phyloP scores from a whole-genome alignment of 2,797 vertebrate species.

The Alca torda region DNA sequence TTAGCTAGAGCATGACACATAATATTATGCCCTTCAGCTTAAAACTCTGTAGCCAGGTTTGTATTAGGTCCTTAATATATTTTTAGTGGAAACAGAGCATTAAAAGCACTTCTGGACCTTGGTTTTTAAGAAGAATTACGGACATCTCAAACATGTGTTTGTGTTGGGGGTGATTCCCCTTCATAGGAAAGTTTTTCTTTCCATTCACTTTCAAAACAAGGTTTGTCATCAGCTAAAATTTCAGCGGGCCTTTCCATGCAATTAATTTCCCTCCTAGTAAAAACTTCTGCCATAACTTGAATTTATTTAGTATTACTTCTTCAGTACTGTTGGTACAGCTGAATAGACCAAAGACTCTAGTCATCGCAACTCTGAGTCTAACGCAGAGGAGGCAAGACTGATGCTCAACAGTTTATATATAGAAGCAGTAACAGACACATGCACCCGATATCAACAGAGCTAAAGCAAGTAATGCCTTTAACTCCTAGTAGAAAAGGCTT shows the following conservation, averaged over 20 bases:
- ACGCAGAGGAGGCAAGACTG: not conserved
- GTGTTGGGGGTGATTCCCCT: not conserved
- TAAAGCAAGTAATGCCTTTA: not conserved
- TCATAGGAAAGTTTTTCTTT: not conserved
- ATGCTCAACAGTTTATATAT: not conserved
- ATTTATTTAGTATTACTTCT: not conserved
- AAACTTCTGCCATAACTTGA: not conserved
- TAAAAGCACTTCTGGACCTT: not conserved
- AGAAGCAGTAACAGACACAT: not conserved
- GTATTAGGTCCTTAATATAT: not conserved
- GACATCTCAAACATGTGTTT: not conserved
- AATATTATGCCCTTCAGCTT: not conserved
- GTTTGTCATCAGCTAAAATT: not conserved
- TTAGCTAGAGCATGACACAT: not conserved
- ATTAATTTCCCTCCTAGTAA: not conserved
- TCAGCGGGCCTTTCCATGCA: not conserved
- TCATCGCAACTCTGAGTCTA: not conserved
- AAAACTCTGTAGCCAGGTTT: not conserved
- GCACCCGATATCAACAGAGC: accelerated
- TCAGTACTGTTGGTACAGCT: not conserved
- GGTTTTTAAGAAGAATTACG: not conserved
- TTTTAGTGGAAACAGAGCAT: not conserved
- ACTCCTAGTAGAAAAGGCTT: not conserved
- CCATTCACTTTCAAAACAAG: not conserved
- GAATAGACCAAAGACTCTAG: not conserved